Percentiles rank a stretch among this genome's conserved stretches.
These are phyloP conservation scores for Spodoptera littoralis DNA, from an alignment of 2,888 invertebrate genomes.

Conservation along the genomic window DNA sequence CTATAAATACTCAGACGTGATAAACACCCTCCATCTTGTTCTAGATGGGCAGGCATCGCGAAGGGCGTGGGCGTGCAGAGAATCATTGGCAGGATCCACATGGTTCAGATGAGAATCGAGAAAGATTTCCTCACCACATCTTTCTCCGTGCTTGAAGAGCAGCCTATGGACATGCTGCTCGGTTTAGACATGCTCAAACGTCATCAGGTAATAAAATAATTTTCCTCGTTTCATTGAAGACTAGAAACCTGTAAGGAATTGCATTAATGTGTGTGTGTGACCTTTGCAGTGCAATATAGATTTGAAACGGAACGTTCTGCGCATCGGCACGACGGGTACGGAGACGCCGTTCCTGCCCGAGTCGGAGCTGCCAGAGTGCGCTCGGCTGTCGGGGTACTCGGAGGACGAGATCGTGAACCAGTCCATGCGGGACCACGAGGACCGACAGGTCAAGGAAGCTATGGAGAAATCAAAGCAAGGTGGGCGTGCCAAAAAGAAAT, in stretches of 20 bases:
- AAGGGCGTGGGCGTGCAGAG: conserved; percentile 99
- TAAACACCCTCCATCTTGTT: conserved; percentile 14
- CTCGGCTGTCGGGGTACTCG: conserved; percentile 92
- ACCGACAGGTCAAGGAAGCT: conserved; percentile 91
- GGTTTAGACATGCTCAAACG: conserved; percentile 99
- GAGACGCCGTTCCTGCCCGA: conserved; percentile 96
- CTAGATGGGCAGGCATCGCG: conserved; percentile 97
- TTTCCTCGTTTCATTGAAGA: neutral
- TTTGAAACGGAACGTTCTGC: conserved; percentile 94
- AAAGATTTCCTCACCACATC: conserved; percentile 97
- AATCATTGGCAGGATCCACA: conserved; percentile 98
- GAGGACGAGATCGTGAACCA: conserved; percentile 90
- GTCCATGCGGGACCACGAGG: conserved; percentile 89
- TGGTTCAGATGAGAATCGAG: conserved; percentile 98
- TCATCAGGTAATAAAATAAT: conserved; percentile 92
- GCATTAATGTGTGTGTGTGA: no score
- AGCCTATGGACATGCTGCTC: conserved; percentile 99
- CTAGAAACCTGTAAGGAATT: no score
- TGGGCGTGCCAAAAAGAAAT: conserved; percentile 82
- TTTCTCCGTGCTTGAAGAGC: conserved; percentile 98
- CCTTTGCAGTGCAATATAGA: conserved; percentile 95
- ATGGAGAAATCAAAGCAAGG: conserved; percentile 91
- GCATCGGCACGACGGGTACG: conserved; percentile 98
- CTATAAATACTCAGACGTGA: neutral
- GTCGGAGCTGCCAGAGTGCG: conserved; percentile 91